Evolutionary conservation across 2,888 invertebrate genomes (phyloP), one percentile per base, ranked within the genome.

Genomic region (Venusia cambrica): DNA sequence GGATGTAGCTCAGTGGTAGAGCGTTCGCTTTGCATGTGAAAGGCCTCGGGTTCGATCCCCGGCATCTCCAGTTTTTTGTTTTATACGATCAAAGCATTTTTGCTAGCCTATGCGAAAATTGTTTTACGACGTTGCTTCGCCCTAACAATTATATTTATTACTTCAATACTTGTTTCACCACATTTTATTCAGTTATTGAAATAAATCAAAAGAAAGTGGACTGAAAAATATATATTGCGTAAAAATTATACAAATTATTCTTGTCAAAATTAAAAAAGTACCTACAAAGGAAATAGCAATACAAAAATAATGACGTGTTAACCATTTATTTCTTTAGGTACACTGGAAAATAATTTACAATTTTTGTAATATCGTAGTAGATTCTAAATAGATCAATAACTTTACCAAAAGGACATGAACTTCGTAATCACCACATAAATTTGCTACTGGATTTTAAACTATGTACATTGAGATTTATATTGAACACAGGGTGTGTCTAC

Each of bases 21-120:
- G 96, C 95, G 95, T 95, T 95, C 95, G 95, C 96, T 96, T 96
- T 95, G 95, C 95, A 96, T 95, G 95, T 95, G 95, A 95, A 95
- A 95, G 95, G 95, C 93, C 94, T 94, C 93, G 95, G 94, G 95
- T 95, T 95, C 95, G 93, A 95, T 94, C 94, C 95, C 95, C 94
- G 93, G 94, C 93, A 94, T 92, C 93, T 92, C 93, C 93, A 92
- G 45, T 14, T 53, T 65, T 66, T 62, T 38, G 18, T 13, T 6
- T 1, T 5, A 7, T 7, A n/a, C n/a, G n/a, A n/a, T n/a, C n/a
- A n/a, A n/a, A n/a, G n/a, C n/a, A n/a, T n/a, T n/a, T n/a, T n/a
- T n/a, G n/a, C n/a, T n/a, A n/a, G n/a, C n/a, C n/a, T n/a, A n/a
- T n/a, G n/a, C n/a, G n/a, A n/a, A n/a, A n/a, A n/a, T n/a, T n/a